Conservation (phyloP, 2,888 invertebrate species). For the Nomada ferruginata region DNA sequence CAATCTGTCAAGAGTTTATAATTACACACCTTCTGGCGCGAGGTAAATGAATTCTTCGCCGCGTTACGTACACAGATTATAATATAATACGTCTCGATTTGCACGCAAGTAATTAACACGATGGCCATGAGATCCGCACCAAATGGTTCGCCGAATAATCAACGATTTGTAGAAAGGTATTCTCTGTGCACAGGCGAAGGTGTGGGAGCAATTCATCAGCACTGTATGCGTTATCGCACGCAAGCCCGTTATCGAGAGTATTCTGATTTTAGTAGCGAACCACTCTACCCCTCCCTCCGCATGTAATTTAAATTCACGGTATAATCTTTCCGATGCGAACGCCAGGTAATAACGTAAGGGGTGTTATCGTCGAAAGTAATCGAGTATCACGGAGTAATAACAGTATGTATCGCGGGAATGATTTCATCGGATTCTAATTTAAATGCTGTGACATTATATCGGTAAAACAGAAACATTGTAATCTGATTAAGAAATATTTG, state of each 20-base stretch:
- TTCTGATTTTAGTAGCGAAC: constrained; percentile 30
- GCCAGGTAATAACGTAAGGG: constrained; percentile 26
- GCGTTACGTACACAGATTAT: constrained; percentile 36
- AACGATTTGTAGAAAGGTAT: constrained; percentile 55
- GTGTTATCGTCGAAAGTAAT: constrained; percentile 6
- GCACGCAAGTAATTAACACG: constrained; percentile 32
- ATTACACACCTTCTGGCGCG: too few relatives aligned
- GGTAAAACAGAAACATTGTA: background rate
- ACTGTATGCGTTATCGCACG: constrained; percentile 42
- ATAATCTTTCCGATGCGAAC: constrained; percentile 38
- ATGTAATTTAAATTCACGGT: constrained; percentile 49
- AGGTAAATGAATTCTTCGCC: too few relatives aligned
- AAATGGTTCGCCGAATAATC: constrained; percentile 54
- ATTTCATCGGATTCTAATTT: constrained; percentile 14
- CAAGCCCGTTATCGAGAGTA: constrained; percentile 41
- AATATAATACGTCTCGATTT: constrained; percentile 34
- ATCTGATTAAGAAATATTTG: too few relatives aligned
- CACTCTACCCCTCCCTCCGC: background rate
- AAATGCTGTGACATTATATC: background rate
- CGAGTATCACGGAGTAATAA: constrained; percentile 14
- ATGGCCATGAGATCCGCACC: constrained; percentile 13
- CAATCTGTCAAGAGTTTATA: too few relatives aligned
- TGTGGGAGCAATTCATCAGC: constrained; percentile 49
- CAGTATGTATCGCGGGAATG: background rate
- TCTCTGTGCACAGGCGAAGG: constrained; percentile 19